phyloP scores from a whole-genome alignment of 2,113 vertebrate species.

The Poeciliopsis turrubarensis region DNA sequence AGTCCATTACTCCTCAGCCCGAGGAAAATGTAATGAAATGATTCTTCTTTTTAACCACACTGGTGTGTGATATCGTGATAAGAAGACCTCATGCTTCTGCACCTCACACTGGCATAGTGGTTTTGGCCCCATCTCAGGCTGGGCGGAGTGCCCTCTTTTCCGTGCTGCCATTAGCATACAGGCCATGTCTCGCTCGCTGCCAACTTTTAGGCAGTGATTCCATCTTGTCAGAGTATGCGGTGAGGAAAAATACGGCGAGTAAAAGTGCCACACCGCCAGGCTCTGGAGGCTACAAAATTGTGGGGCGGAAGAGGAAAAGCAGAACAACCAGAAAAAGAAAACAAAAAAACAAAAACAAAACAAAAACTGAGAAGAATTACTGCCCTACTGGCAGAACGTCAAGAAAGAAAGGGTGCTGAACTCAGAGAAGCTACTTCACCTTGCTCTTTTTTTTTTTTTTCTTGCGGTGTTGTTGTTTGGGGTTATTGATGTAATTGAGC shows the following conservation, averaged over 20 bases:
- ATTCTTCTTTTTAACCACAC: not conserved
- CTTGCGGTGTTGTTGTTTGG: conserved; percentile 57
- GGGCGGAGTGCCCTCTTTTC: conserved; percentile 21
- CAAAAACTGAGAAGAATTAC: conserved; percentile 42
- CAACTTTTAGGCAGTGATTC: conserved; percentile 71
- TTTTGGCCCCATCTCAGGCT: conserved; percentile 47
- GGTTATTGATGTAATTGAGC: conserved; percentile 74
- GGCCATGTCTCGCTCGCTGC: conserved; percentile 64
- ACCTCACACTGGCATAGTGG: conserved; percentile 46
- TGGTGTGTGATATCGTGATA: conserved; percentile 28
- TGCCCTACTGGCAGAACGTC: conserved; percentile 57
- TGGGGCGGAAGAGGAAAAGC: conserved; percentile 42
- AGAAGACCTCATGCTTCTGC: conserved; percentile 49
- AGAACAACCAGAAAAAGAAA: not conserved
- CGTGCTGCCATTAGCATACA: conserved; percentile 64
- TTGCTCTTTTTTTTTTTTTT: conserved; percentile 39
- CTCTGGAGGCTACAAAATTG: conserved; percentile 61
- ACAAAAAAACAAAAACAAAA: not conserved
- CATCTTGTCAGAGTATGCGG: conserved; percentile 56
- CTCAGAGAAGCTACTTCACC: conserved; percentile 55
- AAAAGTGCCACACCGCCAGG: conserved; percentile 62
- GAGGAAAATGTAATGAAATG: not conserved
- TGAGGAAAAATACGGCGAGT: conserved; percentile 56
- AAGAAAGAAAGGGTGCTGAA: conserved; percentile 49
- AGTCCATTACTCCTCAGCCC: not conserved